phyloP scores from a whole-genome alignment of 35 echinoderm and acorn worm genomes.

The Ophioderma brevispina region DNA sequence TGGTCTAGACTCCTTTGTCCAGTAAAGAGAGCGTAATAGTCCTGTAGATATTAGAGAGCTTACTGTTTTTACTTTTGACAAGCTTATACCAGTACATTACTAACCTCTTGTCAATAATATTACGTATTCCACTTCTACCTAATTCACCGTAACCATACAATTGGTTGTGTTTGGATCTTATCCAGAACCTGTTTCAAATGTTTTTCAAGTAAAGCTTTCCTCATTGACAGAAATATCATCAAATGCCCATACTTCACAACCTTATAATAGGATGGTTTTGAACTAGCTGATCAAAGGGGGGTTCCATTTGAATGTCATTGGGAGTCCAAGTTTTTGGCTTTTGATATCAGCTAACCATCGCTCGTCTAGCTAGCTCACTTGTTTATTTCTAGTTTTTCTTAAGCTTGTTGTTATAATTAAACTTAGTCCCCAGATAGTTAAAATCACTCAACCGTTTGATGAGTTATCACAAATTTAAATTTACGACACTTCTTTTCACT shows the following conservation, averaged over 20 bases:
- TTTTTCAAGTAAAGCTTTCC: background rate
- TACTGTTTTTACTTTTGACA: background rate
- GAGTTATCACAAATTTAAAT: background rate
- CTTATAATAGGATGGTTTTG: background rate
- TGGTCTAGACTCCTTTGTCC: background rate
- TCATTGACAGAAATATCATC: background rate
- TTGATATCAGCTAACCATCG: background rate
- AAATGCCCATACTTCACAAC: slow-evolving; percentile 12
- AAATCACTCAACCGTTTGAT: background rate
- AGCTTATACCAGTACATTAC: background rate
- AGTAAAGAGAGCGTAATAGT: background rate
- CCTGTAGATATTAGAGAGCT: background rate
- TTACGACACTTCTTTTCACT: background rate
- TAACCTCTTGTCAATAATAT: background rate
- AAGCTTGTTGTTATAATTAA: slow-evolving; percentile 10
- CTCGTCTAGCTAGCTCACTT: background rate
- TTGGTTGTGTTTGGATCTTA: background rate
- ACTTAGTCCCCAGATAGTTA: slow-evolving; percentile 1
- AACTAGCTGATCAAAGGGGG: slow-evolving; percentile 37
- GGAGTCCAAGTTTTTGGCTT: slow-evolving; percentile 16
- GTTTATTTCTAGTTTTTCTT: background rate
- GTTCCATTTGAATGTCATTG: slow-evolving; percentile 8
- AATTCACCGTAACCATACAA: background rate
- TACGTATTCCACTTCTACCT: background rate
- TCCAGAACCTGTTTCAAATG: background rate